Percentiles rank a stretch among this genome's conserved stretches.
phyloP scores from a whole-genome alignment of 2,888 invertebrate species.

The Ormyrus pomaceus region DNA sequence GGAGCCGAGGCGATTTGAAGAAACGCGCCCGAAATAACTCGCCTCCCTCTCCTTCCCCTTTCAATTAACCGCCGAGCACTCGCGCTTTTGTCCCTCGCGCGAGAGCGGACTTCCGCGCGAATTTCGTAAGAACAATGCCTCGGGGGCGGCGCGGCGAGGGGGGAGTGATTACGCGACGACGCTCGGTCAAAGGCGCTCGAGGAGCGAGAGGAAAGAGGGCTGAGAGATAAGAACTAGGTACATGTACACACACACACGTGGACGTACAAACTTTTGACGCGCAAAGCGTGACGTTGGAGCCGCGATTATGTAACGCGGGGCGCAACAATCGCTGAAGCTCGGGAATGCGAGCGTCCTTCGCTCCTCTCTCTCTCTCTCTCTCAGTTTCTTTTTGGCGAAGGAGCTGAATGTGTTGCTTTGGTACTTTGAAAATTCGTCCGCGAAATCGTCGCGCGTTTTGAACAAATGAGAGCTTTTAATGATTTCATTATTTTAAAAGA shows the following conservation, averaged over 20 bases:
- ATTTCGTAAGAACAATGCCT: not conserved
- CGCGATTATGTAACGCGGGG: conserved; percentile 12
- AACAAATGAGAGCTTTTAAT: not conserved
- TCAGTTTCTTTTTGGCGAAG: too few species aligned
- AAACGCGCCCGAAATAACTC: conserved; percentile 13
- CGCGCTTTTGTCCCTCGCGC: not conserved
- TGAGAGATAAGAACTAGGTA: not conserved
- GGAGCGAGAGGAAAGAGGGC: too few species aligned
- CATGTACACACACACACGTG: not conserved
- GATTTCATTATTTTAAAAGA: not conserved
- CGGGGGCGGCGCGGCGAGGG: not conserved
- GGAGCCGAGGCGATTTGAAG: conserved; percentile 19
- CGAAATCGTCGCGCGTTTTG: not conserved
- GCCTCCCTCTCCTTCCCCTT: not conserved
- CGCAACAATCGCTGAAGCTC: too few species aligned
- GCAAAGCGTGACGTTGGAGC: conserved; percentile 29
- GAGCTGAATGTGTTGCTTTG: not conserved
- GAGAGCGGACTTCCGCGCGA: conserved; percentile 2
- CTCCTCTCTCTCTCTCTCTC: too few species aligned
- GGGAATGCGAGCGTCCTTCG: too few species aligned
- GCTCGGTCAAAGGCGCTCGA: too few species aligned
- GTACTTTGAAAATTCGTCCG: conserved; percentile 7
- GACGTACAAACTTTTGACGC: conserved; percentile 17
- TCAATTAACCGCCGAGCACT: conserved; percentile 28
- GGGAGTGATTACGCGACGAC: too few species aligned